phyloP scores from a whole-genome alignment of 2,797 vertebrate genomes.

The Megaceryle alcyon region DNA sequence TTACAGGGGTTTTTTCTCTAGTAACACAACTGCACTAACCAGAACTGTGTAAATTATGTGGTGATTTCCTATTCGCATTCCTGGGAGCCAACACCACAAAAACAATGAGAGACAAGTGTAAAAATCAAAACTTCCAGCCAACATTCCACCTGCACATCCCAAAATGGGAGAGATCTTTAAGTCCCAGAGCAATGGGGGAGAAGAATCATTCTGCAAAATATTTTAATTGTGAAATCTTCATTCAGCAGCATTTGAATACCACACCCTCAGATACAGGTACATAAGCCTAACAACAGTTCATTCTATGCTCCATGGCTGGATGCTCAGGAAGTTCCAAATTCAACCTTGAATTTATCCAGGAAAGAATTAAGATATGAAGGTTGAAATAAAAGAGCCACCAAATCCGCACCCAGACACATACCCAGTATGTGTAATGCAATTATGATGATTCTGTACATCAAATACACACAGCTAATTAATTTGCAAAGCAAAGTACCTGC shows the following conservation, averaged over 20 bases:
- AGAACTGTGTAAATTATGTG: conserved; percentile 44
- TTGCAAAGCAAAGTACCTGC: background rate
- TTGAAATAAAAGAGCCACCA: background rate
- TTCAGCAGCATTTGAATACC: background rate
- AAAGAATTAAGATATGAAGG: background rate
- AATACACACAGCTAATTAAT: background rate
- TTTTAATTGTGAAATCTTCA: background rate
- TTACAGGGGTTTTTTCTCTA: conserved; percentile 23
- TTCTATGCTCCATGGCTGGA: background rate
- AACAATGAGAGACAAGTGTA: background rate
- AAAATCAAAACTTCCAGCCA: background rate
- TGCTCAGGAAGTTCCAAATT: background rate
- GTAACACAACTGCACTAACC: conserved; percentile 22
- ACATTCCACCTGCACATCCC: background rate
- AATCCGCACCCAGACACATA: background rate
- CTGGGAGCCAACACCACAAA: background rate
- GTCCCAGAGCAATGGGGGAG: background rate
- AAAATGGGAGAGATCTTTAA: accelerated
- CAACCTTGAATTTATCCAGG: background rate
- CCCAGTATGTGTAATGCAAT: background rate
- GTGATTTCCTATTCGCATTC: background rate
- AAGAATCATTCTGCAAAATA: background rate
- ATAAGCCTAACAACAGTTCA: background rate
- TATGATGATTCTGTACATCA: background rate
- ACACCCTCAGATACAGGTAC: background rate